Percentiles rank a stretch among this genome's conserved stretches.
phyloP scores from a whole-genome alignment of 2,113 vertebrate species.

The Delphinus delphis region DNA sequence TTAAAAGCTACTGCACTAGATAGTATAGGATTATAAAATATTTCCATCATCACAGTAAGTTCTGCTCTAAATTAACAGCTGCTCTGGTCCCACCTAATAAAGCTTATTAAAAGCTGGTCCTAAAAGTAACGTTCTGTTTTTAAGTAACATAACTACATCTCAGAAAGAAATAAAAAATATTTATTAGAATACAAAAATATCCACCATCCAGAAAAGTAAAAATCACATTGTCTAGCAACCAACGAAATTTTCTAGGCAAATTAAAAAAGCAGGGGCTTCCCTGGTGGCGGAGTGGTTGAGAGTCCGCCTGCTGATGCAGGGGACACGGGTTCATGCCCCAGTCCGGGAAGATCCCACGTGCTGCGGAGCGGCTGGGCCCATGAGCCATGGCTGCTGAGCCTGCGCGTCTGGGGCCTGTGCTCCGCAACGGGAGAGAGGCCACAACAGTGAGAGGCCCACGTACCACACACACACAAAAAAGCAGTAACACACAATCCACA shows the following conservation, averaged over 20 bases:
- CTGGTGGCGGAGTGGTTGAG: too few species aligned
- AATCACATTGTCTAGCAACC: not conserved
- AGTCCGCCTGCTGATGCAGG: too few species aligned
- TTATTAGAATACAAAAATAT: not conserved
- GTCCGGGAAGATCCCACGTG: too few species aligned
- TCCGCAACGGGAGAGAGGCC: too few species aligned
- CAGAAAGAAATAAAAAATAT: not conserved
- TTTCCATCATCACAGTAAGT: not conserved
- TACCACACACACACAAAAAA: not conserved
- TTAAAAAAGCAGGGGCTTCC: not conserved
- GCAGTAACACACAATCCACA: not conserved
- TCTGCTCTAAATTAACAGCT: not conserved
- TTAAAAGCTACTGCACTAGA: not conserved
- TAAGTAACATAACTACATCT: not conserved
- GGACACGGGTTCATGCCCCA: too few species aligned
- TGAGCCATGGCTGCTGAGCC: too few species aligned
- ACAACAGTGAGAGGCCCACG: too few species aligned
- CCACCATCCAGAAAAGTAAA: not conserved
- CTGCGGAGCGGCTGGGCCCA: too few species aligned
- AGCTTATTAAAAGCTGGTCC: not conserved
- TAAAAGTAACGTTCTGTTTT: not conserved
- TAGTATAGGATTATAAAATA: not conserved
- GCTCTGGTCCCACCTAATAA: too few species aligned
- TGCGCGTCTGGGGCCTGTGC: too few species aligned
- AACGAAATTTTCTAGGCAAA: not conserved